Percentiles rank a stretch among this genome's conserved stretches.
phyloP scores from a whole-genome alignment of 2,113 vertebrate genomes.

The Oreamnos americanus region DNA sequence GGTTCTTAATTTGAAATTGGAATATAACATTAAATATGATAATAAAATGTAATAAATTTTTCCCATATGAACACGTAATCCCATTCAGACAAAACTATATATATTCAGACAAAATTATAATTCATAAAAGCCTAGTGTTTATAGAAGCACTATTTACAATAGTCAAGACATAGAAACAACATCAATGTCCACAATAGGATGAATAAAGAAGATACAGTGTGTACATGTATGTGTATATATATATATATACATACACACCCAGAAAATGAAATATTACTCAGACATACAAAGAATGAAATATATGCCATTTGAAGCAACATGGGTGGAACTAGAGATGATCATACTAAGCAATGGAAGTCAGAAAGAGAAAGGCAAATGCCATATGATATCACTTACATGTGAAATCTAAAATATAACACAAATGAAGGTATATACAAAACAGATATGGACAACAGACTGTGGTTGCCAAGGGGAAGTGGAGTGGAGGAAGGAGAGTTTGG shows the following conservation, averaged over 20 bases:
- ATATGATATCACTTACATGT: background rate
- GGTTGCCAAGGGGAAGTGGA: background rate
- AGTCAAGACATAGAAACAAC: background rate
- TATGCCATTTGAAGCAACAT: background rate
- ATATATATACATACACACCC: rapidly evolving
- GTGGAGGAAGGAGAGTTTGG: background rate
- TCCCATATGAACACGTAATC: background rate
- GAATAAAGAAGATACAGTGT: background rate
- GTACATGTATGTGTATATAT: background rate
- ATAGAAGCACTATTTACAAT: background rate
- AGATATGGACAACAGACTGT: background rate
- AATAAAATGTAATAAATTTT: background rate
- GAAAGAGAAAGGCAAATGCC: background rate
- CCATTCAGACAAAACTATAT: background rate
- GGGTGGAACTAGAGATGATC: background rate
- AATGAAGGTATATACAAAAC: background rate
- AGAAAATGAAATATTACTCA: background rate
- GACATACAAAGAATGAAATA: background rate
- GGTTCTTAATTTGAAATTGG: background rate
- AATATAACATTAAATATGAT: background rate
- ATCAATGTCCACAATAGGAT: background rate
- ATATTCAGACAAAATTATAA: background rate
- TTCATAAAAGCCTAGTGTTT: background rate
- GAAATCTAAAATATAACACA: background rate
- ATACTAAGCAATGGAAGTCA: background rate